These are phyloP conservation scores for Drosophila trichaetosa DNA, from an alignment of 2,888 invertebrate genomes.

Conservation along the genomic window DNA sequence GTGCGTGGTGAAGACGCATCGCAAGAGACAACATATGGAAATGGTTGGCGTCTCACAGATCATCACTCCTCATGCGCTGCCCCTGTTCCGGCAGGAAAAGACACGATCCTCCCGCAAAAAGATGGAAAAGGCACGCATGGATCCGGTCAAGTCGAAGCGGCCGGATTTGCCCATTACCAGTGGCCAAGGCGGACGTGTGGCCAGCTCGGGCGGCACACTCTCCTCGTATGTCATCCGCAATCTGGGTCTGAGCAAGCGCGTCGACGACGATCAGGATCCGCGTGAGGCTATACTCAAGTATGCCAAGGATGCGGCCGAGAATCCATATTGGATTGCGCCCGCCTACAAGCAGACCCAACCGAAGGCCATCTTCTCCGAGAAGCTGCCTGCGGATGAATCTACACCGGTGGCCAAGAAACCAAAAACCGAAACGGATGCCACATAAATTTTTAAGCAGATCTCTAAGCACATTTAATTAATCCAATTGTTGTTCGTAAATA, in stretches of 20 bases:
- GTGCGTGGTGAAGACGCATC: conserved; percentile 92
- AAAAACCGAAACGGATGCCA: conserved; percentile 68
- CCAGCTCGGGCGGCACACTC: conserved; percentile 95
- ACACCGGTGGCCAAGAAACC: conserved; percentile 83
- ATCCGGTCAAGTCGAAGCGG: conserved; percentile 92
- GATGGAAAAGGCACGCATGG: conserved; percentile 95
- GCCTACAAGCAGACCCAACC: conserved; percentile 96
- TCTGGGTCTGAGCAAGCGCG: conserved; percentile 95
- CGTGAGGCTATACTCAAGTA: conserved; percentile 97
- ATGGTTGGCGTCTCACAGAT: conserved; percentile 96
- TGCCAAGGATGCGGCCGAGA: conserved; percentile 97
- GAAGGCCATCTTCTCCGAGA: conserved; percentile 90
- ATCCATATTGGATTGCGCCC: conserved; percentile 98
- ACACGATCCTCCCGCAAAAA: conserved; percentile 95
- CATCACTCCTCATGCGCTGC: conserved; percentile 97
- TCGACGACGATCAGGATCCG: conserved; percentile 97
- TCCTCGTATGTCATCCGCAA: conserved; percentile 98
- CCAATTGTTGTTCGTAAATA: not conserved
- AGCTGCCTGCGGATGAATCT: conserved; percentile 48
- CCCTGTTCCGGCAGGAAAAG: conserved; percentile 96
- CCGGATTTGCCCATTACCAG: conserved; percentile 95
- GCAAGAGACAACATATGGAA: conserved; percentile 93
- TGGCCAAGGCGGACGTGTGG: conserved; percentile 96
- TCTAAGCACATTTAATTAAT: not conserved
- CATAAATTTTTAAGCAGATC: conserved; percentile 24